These are phyloP conservation scores for Agapornis canus DNA, from an alignment of 2,797 vertebrate genomes.

Conservation along the genomic window DNA sequence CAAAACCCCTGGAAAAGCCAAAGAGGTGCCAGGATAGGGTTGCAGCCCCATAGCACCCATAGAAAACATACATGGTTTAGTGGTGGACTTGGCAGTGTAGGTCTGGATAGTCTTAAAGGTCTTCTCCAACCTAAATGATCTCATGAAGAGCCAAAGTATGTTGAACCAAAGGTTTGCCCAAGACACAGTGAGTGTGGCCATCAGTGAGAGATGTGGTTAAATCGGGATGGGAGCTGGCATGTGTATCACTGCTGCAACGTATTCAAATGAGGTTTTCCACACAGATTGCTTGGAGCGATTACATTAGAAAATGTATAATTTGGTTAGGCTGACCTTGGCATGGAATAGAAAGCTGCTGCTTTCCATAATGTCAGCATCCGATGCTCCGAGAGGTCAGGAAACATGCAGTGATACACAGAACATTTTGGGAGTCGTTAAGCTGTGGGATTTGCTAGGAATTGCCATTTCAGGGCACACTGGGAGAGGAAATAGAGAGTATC, in stretches of 20 bases:
- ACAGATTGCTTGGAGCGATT: constrained; percentile 44
- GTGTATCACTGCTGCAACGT: constrained; percentile 45
- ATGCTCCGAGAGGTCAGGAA: constrained; percentile 37
- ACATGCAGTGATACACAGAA: constrained; percentile 47
- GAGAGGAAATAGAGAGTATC: fast-evolving
- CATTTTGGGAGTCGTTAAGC: constrained; percentile 1
- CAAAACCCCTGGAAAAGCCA: neutral
- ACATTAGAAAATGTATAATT: constrained; percentile 63
- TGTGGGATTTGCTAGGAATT: neutral
- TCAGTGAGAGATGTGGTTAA: neutral
- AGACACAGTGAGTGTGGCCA: neutral
- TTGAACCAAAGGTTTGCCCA: neutral
- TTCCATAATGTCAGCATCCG: constrained; percentile 66
- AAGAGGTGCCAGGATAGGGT: neutral
- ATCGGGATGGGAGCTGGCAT: neutral
- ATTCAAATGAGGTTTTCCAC: constrained; percentile 60
- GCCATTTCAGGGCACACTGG: neutral
- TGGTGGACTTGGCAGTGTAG: neutral
- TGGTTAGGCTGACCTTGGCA: constrained; percentile 72
- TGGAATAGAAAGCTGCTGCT: constrained; percentile 70
- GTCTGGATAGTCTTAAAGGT: neutral
- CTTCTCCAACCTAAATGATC: neutral
- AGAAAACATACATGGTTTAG: neutral
- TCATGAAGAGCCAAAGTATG: neutral
- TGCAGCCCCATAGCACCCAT: neutral